phyloP scores from a whole-genome alignment of 2,797 vertebrate species.

The Sciaenops ocellatus region DNA sequence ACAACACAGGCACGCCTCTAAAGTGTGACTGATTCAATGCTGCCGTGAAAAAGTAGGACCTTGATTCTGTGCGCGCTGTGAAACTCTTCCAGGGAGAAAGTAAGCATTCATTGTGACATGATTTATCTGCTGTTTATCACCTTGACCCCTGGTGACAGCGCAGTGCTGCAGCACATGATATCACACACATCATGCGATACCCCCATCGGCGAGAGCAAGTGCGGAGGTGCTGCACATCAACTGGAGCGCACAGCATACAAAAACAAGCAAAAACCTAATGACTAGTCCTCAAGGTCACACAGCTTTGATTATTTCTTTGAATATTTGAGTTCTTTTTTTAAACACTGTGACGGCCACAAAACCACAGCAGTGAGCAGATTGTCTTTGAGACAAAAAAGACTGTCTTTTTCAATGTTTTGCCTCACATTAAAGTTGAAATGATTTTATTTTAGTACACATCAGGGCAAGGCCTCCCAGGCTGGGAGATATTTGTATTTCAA shows the following conservation, averaged over 20 bases:
- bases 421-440: conserved; percentile 16
- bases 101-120: conserved; percentile 15
- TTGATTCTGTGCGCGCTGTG: not conserved
- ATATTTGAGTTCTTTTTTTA: not conserved
- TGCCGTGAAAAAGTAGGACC: not conserved
- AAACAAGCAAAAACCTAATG: not conserved
- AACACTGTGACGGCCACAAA: not conserved
- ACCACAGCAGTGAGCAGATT: not conserved
- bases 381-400: not conserved
- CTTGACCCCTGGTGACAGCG: conserved; percentile 24
- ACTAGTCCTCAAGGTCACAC: conserved; percentile 2
- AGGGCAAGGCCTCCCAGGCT: not conserved
- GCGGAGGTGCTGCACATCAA: conserved; percentile 1
- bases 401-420: not conserved
- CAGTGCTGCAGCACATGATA: not conserved
- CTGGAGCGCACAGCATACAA: not conserved
- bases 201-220: not conserved
- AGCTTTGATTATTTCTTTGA: conserved; percentile 4
- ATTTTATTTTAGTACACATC: not conserved
- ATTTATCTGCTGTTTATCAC: conserved; percentile 50
- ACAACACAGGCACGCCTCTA: conserved; percentile 9
- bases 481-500: too few relatives aligned
- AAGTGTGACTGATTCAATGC: conserved; percentile 28
- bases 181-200: not conserved
- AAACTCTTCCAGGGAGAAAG: conserved; percentile 5